Base-by-base conservation (phyloP, 2,888 invertebrate species). In the Sarcophaga carnaria region DNA sequence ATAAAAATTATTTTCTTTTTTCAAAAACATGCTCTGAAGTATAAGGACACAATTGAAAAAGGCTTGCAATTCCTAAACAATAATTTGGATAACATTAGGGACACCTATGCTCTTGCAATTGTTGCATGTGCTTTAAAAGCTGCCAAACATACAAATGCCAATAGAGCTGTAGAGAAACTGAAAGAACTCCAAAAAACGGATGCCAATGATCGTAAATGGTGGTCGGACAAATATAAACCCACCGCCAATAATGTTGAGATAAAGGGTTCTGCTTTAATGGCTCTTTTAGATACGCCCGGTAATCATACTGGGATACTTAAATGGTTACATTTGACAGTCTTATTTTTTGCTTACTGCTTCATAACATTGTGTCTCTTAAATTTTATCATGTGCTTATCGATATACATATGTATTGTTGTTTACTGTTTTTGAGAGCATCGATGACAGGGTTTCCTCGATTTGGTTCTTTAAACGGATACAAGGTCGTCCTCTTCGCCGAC, bases 181-280 rank as follows among this genome's bases (percentile, higher is more conserved):
- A 85, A 92, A 92, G 87, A 93, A 94, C 88, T 93, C n/a, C 37
- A 45, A 94, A 4, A 94, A 94, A 47, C 14, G 12, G 6, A 20
- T 54, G 54, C 14, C 47, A 92, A 85, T 5, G 96, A 95, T 63
- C 94, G 95, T 90, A 96, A 96, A 90, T 97, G 97, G 96, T 98
- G 98, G 98, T 95, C 95, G 3, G 59, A 45, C 3, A 25, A 37
- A 25, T 45, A 63, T 63, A 95, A n/a, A 66, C 59, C 74, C 96
- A 0, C 96, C 0, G 95, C 95, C 87, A 96, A 96, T 0, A 90
- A 90, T 89, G 94, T 98, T 6, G 97, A 97, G 92, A 97, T 97
- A 89, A 98, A 98, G 0, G 96, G 98, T 0, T 98, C 98, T 93
- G 97, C 96, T 45, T 94, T 99, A 81, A 94, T 98, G 82, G 95